Conservation (phyloP, 2,113 vertebrate species). For the Glaucidium brasilianum region DNA sequence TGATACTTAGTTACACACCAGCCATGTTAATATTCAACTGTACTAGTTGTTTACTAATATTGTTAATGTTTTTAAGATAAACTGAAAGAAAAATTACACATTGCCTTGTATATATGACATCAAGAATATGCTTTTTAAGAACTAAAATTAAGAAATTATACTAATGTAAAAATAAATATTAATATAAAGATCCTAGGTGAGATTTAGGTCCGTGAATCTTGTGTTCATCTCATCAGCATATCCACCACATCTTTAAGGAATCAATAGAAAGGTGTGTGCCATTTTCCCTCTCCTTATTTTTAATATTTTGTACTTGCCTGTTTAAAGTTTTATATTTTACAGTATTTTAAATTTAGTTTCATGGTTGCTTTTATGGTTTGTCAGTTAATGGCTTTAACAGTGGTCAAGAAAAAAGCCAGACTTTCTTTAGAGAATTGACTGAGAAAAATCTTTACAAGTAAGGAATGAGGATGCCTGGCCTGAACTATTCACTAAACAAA, state of each 20-base stretch:
- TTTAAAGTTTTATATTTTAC: neutral
- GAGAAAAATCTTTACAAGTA: neutral
- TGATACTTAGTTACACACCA: neutral
- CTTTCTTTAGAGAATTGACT: neutral
- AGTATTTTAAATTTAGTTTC: neutral
- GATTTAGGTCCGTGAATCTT: neutral
- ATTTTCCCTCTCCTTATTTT: neutral
- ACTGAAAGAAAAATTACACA: neutral
- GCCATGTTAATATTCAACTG: neutral
- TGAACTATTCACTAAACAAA: neutral
- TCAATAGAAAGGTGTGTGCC: neutral
- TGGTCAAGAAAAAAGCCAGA: neutral
- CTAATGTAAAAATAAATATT: neutral
- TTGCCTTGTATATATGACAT: neutral
- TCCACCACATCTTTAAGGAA: neutral
- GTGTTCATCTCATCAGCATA: neutral
- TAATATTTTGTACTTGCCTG: neutral
- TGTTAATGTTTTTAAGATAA: neutral
- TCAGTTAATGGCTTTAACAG: neutral
- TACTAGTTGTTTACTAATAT: neutral
- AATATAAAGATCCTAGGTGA: neutral
- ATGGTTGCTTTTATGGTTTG: neutral
- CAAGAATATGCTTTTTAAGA: neutral
- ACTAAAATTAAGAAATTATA: neutral
- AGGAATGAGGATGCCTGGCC: neutral